Evolutionary conservation across 2,888 invertebrate genomes (phyloP).

Genomic region (Xanthorhoe spadicearia): DNA sequence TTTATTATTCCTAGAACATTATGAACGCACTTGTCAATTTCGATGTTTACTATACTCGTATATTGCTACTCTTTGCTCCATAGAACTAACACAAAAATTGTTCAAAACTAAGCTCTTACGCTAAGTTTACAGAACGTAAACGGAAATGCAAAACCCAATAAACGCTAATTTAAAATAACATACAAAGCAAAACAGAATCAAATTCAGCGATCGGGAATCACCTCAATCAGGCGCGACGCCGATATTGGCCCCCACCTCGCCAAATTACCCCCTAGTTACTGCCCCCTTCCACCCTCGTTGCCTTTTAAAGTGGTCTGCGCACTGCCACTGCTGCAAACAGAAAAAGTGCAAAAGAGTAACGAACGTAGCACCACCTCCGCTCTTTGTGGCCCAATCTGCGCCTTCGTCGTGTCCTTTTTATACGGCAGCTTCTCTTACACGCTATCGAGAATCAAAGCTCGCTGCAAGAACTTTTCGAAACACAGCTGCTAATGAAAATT

Average conservation of each 20-base stretch:
- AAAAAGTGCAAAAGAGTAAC: conserved; percentile 81
- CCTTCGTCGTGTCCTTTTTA: conserved; percentile 81
- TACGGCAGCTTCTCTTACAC: conserved; percentile 78
- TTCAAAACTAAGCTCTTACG: not conserved
- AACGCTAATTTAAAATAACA: conserved; percentile 68
- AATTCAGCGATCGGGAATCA: conserved; percentile 77
- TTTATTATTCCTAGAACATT: not conserved
- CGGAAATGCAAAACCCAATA: conserved; percentile 43
- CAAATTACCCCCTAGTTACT: conserved; percentile 84
- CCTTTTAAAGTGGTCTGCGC: conserved; percentile 84
- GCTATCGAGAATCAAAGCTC: conserved; percentile 82
- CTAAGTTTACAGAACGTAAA: not conserved
- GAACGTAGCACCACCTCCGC: conserved; percentile 80
- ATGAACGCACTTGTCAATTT: not conserved
- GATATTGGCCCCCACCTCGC: conserved; percentile 82
- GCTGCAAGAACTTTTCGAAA: conserved; percentile 74
- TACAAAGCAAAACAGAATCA: conserved; percentile 68
- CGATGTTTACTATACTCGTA: too few relatives aligned
- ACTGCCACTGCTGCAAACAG: conserved; percentile 82
- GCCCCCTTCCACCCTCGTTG: conserved; percentile 74
- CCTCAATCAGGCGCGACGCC: conserved; percentile 82
- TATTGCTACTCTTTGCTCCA: not conserved
- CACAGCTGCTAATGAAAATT: conserved; percentile 82
- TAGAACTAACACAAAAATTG: not conserved
- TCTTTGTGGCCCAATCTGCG: conserved; percentile 84